Conservation (phyloP, 2,888 invertebrate genomes). For the Danaus chrysippus region DNA sequence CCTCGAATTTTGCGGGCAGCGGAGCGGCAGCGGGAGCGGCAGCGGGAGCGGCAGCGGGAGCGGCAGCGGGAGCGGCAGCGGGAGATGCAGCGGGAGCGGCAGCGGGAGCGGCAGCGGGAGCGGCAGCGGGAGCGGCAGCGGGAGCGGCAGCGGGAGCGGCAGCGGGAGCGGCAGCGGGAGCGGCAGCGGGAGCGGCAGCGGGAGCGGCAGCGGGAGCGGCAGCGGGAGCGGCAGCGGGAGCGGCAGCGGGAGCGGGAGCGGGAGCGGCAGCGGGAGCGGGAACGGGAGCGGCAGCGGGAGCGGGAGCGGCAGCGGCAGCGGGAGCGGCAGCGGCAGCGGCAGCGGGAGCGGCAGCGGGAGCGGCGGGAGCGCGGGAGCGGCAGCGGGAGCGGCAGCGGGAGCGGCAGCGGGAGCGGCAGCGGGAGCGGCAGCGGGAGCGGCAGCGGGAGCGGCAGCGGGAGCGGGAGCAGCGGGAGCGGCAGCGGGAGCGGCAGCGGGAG, state of each 20-base stretch:
- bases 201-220: background rate
- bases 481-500: background rate
- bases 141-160: background rate
- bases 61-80: background rate
- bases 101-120: background rate
- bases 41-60: background rate
- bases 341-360: no score
- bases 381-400: background rate
- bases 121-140: background rate
- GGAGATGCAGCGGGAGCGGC: background rate
- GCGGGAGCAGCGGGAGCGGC: background rate
- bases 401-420: background rate
- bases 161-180: background rate
- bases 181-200: background rate
- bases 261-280: background rate
- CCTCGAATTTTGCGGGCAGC: no score
- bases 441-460: background rate
- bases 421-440: background rate
- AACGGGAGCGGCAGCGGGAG: background rate
- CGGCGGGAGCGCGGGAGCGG: no score
- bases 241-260: slow-evolving; percentile 6
- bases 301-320: background rate
- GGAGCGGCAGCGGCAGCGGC: background rate
- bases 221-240: background rate
- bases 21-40: background rate